Evolutionary conservation across 2,113 vertebrate species (phyloP), one percentile per base, ranked within the genome.

Genomic region (Pardalotus punctatus): DNA sequence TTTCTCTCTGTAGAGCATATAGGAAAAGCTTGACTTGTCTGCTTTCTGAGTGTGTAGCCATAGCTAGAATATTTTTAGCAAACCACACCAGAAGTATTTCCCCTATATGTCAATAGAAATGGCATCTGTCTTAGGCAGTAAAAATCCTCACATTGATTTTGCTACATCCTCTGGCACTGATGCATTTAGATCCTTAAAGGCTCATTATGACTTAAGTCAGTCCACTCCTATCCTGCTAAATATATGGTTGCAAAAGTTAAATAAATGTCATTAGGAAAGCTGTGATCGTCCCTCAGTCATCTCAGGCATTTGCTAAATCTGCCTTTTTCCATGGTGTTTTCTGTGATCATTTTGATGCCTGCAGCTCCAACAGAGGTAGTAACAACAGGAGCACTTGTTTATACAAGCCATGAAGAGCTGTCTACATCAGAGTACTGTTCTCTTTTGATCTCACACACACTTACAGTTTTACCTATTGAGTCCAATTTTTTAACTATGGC

Each of bases 311-410:
- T 88, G 90, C 72, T 92, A 95, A 93, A 97, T 84, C 91, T 95
- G 74, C 87, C 79, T 61, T 93, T 66, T 92, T 95, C 90, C 50
- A 4, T 65, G 73, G 62, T 65, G 81, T 86, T 94, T 96, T 91
- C 92, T 94, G 76, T 93, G 93, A 95, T 96, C 92, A 82, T 66
- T 69, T 36, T 16, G 58, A 90, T 83, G 91, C 92, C 96, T 96
- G 93, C 93, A 96, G 94, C 93, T 92, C 60, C 92, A 88, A 45
- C 73, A 81, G 81, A 86, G 86, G 80, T 80, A 92, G 90, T 65
- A 96, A 92, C 91, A 95, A 93, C 93, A 81, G 94, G 58, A 96
- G 87, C 81, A 82, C 96, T 96, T 94, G 94, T 96, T 96, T 94
- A 95, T 93, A 96, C 96, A 96, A 96, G 96, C 82, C 92, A 92